phyloP scores from a whole-genome alignment of 2,797 vertebrate species.

The Enoplosus armatus region DNA sequence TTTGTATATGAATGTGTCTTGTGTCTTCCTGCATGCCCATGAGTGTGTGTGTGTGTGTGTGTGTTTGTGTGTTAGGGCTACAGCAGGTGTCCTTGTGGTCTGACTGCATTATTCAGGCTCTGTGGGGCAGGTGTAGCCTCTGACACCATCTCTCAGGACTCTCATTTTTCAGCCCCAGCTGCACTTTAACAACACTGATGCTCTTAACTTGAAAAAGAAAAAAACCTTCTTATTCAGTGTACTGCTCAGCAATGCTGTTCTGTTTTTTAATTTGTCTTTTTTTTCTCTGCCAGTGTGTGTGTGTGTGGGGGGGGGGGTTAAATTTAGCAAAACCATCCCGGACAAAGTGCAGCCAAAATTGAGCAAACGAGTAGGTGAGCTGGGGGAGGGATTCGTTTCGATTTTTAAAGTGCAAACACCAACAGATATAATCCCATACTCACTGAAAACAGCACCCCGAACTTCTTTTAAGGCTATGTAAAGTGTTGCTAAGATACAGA shows the following conservation, averaged over 20 bases:
- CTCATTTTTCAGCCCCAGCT: slow-evolving; percentile 75
- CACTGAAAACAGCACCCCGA: neutral
- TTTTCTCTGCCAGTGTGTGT: neutral
- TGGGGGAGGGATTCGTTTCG: slow-evolving; percentile 9
- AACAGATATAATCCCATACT: neutral
- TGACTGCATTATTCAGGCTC: slow-evolving; percentile 81
- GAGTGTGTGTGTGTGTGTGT: slow-evolving; percentile 22
- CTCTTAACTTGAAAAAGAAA: slow-evolving; percentile 40
- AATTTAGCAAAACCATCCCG: neutral
- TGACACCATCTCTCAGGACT: slow-evolving; percentile 72
- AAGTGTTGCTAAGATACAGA: slow-evolving; percentile 40
- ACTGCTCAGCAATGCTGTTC: neutral
- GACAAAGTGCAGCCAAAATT: neutral
- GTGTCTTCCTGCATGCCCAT: neutral
- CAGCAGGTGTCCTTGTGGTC: slow-evolving; percentile 83
- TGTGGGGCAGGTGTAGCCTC: slow-evolving; percentile 75
- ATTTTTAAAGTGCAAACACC: neutral
- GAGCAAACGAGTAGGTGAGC: neutral
- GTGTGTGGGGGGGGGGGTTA: too few relatives aligned
- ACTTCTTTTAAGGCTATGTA: neutral
- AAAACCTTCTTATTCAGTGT: slow-evolving; percentile 27
- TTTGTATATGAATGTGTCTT: slow-evolving; percentile 11
- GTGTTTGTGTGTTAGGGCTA: slow-evolving; percentile 58
- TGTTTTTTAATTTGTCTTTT: neutral
- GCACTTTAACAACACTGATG: slow-evolving; percentile 64